These are phyloP conservation scores for Megaleporinus macrocephalus DNA, from an alignment of 2,113 vertebrate genomes.

Conservation along the genomic window DNA sequence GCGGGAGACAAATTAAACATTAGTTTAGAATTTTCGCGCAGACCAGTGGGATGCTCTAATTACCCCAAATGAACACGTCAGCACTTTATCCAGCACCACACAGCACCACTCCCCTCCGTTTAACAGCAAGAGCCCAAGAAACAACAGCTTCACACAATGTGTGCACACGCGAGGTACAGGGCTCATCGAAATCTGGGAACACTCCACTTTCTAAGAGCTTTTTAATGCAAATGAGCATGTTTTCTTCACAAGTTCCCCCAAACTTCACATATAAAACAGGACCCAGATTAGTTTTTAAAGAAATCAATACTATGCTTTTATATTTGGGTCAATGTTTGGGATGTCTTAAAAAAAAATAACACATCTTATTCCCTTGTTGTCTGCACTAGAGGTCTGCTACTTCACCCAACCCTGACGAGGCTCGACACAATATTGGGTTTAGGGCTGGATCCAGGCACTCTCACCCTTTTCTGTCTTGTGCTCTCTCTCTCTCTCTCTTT, in stretches of 20 bases:
- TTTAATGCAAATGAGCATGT: not conserved
- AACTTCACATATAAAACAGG: not conserved
- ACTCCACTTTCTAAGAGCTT: no score
- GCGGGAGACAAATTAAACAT: slow-evolving; percentile 77
- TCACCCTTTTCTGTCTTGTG: no score
- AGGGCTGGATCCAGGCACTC: no score
- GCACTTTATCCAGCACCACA: slow-evolving; percentile 68
- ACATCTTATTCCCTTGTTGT: no score
- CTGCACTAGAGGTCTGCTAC: no score
- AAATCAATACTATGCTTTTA: not conserved
- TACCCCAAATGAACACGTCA: slow-evolving; percentile 77
- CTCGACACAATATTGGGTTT: no score
- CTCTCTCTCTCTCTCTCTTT: no score
- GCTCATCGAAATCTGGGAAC: not conserved
- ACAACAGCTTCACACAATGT: slow-evolving; percentile 59
- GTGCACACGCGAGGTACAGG: slow-evolving; percentile 39
- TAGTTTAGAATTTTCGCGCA: slow-evolving; percentile 73
- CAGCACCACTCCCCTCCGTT: slow-evolving; percentile 65
- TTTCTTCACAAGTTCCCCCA: not conserved
- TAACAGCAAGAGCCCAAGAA: slow-evolving; percentile 63
- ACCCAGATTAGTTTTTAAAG: no score
- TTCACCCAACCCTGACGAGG: no score
- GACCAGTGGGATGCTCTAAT: slow-evolving; percentile 77
- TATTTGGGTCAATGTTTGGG: no score
- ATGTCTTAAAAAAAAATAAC: no score